A percentile compares a stretch with the other conserved stretches of the same genome.
Evolutionary conservation across 2,113 vertebrate species (phyloP).

Genomic region (Syngnathus floridae): DNA sequence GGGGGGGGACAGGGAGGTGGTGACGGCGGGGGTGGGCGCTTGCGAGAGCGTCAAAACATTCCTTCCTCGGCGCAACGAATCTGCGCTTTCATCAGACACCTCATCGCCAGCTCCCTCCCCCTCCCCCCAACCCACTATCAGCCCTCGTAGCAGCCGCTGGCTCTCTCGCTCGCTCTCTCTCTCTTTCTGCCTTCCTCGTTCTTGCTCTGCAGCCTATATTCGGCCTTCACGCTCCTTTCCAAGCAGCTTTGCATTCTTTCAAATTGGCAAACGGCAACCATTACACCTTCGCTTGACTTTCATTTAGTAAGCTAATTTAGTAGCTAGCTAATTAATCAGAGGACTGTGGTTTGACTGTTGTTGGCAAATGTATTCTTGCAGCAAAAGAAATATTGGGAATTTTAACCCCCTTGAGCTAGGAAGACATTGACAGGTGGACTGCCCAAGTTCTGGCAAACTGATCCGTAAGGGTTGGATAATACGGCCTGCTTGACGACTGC

Average conservation of each 20-base stretch:
- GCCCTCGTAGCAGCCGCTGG: conserved; percentile 10
- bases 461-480: too few species aligned
- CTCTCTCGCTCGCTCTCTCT: conserved; percentile 23
- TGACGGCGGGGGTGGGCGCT: conserved; percentile 7
- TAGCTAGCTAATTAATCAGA: too few species aligned
- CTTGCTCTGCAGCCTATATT: conserved; percentile 47
- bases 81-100: conserved; percentile 43
- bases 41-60: conserved; percentile 58
- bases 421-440: too few species aligned
- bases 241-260: conserved; percentile 1
- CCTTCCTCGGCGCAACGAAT: conserved; percentile 50
- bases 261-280: neutral
- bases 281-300: neutral
- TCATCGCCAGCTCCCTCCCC: conserved; percentile 5
- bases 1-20: conserved; percentile 18
- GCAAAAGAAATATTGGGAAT: too few species aligned
- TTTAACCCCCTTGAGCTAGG: too few species aligned
- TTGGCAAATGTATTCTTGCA: too few species aligned
- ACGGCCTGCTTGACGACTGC: too few species aligned
- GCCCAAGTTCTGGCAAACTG: too few species aligned
- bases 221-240: conserved; percentile 5
- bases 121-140: neutral
- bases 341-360: too few species aligned
- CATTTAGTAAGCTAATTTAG: too few species aligned
- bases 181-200: conserved; percentile 46